Conservation (phyloP, 2,797 vertebrate genomes). For the Antennarius maculatus region DNA sequence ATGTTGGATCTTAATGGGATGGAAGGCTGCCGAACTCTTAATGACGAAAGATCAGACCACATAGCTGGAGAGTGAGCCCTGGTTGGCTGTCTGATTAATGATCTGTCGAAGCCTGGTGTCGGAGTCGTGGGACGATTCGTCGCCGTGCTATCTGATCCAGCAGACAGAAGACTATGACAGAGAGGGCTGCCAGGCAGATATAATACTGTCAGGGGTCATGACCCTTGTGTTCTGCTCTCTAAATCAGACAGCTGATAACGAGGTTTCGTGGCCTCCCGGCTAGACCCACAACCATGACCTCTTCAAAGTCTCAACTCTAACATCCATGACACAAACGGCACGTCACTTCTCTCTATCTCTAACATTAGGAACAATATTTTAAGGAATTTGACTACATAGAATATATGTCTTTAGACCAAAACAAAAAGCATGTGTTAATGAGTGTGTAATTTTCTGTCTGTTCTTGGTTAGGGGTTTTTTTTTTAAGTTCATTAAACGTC, state of each 20-base stretch:
- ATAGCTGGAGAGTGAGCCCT: constrained; percentile 33
- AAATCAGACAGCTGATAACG: constrained; percentile 79
- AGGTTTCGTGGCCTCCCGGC: constrained; percentile 53
- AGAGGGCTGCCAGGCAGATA: constrained; percentile 78
- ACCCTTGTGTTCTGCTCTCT: constrained; percentile 75
- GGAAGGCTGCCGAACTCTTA: neutral
- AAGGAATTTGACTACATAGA: neutral
- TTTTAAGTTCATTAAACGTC: too few species aligned
- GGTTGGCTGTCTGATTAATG: constrained; percentile 74
- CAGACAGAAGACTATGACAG: constrained; percentile 81
- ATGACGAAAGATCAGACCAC: constrained; percentile 17
- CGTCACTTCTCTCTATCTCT: neutral
- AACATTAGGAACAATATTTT: constrained; percentile 4
- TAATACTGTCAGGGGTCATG: constrained; percentile 79
- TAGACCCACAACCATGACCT: constrained; percentile 53
- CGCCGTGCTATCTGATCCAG: constrained; percentile 80
- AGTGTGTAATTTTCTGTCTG: too few species aligned
- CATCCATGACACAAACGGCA: constrained; percentile 15
- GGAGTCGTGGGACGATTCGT: constrained; percentile 73
- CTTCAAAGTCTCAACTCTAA: constrained; percentile 38
- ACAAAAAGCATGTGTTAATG: neutral
- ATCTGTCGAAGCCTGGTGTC: constrained; percentile 71
- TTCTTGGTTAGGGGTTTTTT: too few species aligned
- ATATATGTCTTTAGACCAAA: too few species aligned
- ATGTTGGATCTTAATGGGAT: neutral